phyloP scores from a whole-genome alignment of 2,888 invertebrate species.

The Oeneis ivallda region DNA sequence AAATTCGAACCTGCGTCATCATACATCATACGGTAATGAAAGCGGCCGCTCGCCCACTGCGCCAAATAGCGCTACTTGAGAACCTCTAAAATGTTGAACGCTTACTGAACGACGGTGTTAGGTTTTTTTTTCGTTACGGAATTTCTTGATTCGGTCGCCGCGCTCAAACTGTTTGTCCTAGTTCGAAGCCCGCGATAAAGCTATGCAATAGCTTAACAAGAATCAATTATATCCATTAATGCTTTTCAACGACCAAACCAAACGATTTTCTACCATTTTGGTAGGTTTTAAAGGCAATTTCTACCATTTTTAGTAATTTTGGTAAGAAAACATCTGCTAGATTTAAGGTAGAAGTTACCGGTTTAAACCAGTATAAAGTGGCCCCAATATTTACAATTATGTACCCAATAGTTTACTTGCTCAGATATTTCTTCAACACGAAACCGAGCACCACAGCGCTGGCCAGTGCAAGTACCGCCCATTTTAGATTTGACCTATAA shows the following conservation, averaged over 20 bases:
- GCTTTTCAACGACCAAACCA: too few relatives aligned
- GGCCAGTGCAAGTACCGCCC: constrained; percentile 58
- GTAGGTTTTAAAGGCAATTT: neutral
- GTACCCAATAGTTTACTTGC: constrained; percentile 16
- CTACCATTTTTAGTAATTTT: constrained; percentile 1
- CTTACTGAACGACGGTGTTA: too few relatives aligned
- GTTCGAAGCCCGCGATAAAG: too few relatives aligned
- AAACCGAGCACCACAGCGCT: constrained; percentile 57
- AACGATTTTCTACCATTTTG: neutral
- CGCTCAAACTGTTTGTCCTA: too few relatives aligned
- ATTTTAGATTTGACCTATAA: constrained; percentile 56
- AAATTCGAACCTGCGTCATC: too few relatives aligned
- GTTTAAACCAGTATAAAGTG: constrained; percentile 26
- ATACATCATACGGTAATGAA: too few relatives aligned
- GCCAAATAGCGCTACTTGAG: too few relatives aligned
- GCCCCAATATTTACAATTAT: constrained; percentile 33
- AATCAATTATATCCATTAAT: neutral
- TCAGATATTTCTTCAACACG: constrained; percentile 54
- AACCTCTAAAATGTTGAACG: too few relatives aligned
- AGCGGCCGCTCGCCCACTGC: too few relatives aligned
- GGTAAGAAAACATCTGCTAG: neutral
- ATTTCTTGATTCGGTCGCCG: too few relatives aligned
- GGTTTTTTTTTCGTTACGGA: too few relatives aligned
- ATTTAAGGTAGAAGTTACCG: constrained; percentile 17
- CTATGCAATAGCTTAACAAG: too few relatives aligned